These are phyloP conservation scores for Sternotherus odoratus DNA, from an alignment of 2,797 vertebrate species.

Conservation along the genomic window DNA sequence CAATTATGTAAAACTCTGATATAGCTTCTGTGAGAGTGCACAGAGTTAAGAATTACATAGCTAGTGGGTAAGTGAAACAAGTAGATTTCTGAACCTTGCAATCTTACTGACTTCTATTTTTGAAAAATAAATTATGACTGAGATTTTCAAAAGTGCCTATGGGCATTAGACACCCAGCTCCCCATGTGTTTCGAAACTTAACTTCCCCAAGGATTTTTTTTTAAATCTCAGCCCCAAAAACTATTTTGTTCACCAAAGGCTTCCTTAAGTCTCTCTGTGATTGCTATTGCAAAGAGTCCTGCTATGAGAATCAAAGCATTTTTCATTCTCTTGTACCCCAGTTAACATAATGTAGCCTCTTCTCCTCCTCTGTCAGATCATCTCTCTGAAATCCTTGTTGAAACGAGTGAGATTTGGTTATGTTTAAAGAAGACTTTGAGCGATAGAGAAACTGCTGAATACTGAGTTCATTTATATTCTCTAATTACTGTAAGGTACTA, in stretches of 20 bases:
- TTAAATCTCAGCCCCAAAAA: slow-evolving; percentile 19
- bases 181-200: background rate
- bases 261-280: slow-evolving; percentile 3
- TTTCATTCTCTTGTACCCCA: background rate
- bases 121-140: background rate
- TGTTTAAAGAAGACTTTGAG: background rate
- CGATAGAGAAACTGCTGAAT: slow-evolving; percentile 26
- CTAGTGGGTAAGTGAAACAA: background rate
- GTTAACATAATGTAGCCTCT: slow-evolving; percentile 11
- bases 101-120: background rate
- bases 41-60: background rate
- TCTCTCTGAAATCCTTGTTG: slow-evolving; percentile 9
- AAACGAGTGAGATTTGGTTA: slow-evolving; percentile 17
- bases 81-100: background rate
- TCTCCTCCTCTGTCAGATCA: slow-evolving; percentile 4
- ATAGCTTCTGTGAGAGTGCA: background rate
- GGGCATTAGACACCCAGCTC: slow-evolving; percentile 19
- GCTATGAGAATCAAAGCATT: background rate
- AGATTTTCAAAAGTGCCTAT: background rate
- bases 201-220: slow-evolving; percentile 21
- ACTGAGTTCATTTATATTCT: slow-evolving; percentile 16
- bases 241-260: background rate
- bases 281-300: slow-evolving; percentile 3
- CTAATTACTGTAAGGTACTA: slow-evolving; percentile 31
- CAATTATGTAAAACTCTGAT: background rate